Conservation (phyloP, 92 coral and sea anemone genomes). For the Desmophyllum pertusum region DNA sequence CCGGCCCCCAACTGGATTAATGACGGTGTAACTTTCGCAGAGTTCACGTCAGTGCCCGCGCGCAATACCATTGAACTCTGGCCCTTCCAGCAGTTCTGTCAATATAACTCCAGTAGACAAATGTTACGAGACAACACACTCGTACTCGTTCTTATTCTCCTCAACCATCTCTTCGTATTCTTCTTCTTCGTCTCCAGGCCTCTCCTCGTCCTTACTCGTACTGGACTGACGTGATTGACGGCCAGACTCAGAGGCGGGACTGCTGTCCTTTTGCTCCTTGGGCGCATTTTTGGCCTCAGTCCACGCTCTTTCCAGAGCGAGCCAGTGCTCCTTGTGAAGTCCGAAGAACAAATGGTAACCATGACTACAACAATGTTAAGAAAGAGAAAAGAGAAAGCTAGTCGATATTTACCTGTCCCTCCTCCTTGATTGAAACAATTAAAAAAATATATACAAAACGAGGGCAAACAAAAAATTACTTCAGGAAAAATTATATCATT, state of each 20-base stretch:
- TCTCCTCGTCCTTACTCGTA: constrained; percentile 72
- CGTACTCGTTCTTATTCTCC: constrained; percentile 63
- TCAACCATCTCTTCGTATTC: constrained; percentile 44
- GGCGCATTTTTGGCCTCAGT: constrained; percentile 67
- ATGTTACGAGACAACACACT: constrained; percentile 65
- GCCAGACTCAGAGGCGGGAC: constrained; percentile 65
- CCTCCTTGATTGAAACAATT: no score
- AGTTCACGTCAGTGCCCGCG: not conserved
- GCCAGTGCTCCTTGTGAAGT: constrained; percentile 86
- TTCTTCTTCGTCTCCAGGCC: constrained; percentile 57
- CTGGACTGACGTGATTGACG: constrained; percentile 67
- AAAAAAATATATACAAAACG: not conserved
- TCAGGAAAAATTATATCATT: not conserved
- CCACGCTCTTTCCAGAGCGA: constrained; percentile 70
- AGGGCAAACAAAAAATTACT: not conserved
- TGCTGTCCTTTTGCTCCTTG: constrained; percentile 76
- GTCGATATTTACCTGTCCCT: not conserved
- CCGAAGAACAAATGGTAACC: constrained; percentile 88
- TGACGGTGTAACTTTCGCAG: not conserved
- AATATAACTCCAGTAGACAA: not conserved
- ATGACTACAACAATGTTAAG: constrained; percentile 55
- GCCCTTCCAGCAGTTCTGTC: not conserved
- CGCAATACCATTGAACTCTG: not conserved
- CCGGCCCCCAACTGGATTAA: no score
- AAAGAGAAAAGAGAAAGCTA: not conserved